Conservation (phyloP, 2,113 vertebrate genomes). For the Capra hircus region DNA sequence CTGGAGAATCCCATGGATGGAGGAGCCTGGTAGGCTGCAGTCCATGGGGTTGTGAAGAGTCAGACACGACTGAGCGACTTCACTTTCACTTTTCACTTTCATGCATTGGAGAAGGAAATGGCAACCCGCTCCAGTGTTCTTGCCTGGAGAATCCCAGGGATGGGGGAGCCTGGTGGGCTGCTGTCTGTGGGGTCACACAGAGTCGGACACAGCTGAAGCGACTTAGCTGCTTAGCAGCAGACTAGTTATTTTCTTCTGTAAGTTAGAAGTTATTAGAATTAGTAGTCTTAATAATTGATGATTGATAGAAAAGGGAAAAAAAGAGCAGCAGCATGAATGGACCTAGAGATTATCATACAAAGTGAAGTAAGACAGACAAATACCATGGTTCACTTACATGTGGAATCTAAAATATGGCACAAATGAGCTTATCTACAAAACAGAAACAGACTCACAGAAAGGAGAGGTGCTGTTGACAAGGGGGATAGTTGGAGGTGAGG, state of each 20-base stretch:
- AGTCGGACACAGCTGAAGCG: too few relatives aligned
- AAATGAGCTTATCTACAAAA: not conserved
- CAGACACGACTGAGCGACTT: too few relatives aligned
- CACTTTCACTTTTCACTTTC: too few relatives aligned
- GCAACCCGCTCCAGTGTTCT: too few relatives aligned
- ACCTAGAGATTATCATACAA: not conserved
- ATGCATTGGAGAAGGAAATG: too few relatives aligned
- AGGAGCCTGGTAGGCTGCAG: too few relatives aligned
- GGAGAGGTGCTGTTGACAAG: not conserved
- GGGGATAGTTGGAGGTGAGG: not conserved
- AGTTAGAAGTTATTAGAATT: not conserved
- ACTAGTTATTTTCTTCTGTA: not conserved
- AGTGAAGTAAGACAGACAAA: not conserved
- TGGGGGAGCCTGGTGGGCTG: too few relatives aligned
- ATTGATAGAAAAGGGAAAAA: not conserved
- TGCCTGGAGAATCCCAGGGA: too few relatives aligned
- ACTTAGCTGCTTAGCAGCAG: not conserved
- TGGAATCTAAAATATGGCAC: not conserved
- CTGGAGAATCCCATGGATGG: too few relatives aligned
- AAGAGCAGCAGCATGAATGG: not conserved
- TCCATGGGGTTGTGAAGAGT: too few relatives aligned
- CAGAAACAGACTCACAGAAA: not conserved
- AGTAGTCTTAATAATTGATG: not conserved
- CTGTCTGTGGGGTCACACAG: too few relatives aligned
- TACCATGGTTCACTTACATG: not conserved